Conservation (phyloP, 2,113 vertebrate species). For the Bucco capensis region DNA sequence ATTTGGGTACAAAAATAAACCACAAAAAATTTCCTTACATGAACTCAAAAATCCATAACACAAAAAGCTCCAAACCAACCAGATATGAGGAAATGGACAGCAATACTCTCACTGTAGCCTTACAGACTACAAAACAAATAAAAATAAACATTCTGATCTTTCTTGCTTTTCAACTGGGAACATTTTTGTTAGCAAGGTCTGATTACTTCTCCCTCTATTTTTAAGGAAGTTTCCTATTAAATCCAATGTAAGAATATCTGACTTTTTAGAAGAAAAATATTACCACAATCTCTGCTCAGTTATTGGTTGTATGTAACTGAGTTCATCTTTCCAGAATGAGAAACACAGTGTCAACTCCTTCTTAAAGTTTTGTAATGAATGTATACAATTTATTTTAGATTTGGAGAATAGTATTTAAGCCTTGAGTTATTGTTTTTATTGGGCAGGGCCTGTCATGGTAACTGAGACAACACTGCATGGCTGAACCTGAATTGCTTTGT, state of each 20-base stretch:
- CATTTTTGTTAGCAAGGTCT: background rate
- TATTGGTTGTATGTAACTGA: background rate
- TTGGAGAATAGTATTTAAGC: background rate
- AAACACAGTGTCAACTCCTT: background rate
- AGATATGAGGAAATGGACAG: background rate
- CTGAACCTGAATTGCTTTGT: background rate
- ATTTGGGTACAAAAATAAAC: background rate
- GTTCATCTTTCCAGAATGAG: background rate
- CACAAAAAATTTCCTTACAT: background rate
- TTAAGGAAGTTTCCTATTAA: background rate
- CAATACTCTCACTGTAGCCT: background rate
- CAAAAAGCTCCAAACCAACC: fast-evolving
- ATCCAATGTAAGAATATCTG: background rate
- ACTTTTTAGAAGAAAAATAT: background rate
- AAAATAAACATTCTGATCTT: background rate
- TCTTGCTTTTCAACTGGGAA: background rate
- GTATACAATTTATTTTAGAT: background rate
- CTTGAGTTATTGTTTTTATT: background rate
- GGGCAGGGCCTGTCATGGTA: background rate
- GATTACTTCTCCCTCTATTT: background rate
- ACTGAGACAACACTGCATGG: background rate
- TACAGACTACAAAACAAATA: background rate
- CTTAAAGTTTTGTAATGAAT: background rate
- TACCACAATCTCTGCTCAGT: background rate
- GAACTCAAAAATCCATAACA: background rate